Evolutionary conservation across 1,140 invertebrate genomes (phyloP), one percentile per base, ranked within the genome.

Genomic region (Drosophila cardini): DNA sequence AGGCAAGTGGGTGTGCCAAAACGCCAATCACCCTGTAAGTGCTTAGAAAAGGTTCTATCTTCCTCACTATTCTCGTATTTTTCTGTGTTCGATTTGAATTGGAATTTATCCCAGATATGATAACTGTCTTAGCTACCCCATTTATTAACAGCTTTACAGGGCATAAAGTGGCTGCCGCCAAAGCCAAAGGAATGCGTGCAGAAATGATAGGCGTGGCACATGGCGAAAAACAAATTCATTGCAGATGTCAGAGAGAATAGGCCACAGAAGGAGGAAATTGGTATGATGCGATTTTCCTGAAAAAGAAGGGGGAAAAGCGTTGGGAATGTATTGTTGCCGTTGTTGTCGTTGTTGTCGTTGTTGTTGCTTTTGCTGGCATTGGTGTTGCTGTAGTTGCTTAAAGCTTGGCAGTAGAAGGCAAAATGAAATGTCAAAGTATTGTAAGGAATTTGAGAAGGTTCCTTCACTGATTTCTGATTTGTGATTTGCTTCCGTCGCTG

Each of bases 351-450:
- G 36, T 10, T 18, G 18, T 4, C 46, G 32, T 2, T 36, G 34
- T 52, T 42, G 61, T 11, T 61, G 34, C 9, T 26, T 36, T 15
- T 52, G 26, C 5, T 34, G 30, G 0, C 15, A 2, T 34, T 50
- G 40, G 7, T 21, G 21, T 5, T 56, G 36, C 1, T 58, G 53
- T 34, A 48, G 53, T 38, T 45, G 40, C 7, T 16, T 45, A 10
- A 16, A 40, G 63, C 38, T 18, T 26, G 36, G 36, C 53, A 42
- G 32, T 11, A 43, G n/a, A 30, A 16, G 43, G 42, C 52, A 43
- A 74, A 75, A 75, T 76, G 36, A 84, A 85, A 85, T 85, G 62
- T 72, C 81, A 68, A 63, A 71, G 79, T 61, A 82, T 69, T 79
- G 80, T 52, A 34, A 58, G 55, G 77, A 78, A 80, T 80, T 78